phyloP scores from a whole-genome alignment of 2,888 invertebrate genomes.

The Drosophila paranaensis region DNA sequence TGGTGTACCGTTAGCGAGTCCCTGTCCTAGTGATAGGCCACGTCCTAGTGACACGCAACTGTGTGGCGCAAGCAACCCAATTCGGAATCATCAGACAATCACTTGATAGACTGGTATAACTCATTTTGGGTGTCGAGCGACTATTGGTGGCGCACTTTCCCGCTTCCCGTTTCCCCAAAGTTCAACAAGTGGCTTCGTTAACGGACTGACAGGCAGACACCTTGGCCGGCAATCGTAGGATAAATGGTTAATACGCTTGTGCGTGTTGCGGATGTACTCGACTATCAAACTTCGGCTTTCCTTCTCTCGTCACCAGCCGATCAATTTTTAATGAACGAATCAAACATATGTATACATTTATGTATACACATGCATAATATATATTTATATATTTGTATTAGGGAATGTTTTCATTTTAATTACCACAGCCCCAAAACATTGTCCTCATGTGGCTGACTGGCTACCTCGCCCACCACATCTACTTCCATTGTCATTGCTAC shows the following conservation, averaged over 20 bases:
- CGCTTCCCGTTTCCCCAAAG: neutral
- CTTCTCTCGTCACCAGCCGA: constrained; percentile 51
- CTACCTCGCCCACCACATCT: neutral
- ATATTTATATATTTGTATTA: neutral
- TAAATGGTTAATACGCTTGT: constrained; percentile 34
- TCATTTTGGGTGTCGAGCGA: neutral
- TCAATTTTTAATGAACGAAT: constrained; percentile 61
- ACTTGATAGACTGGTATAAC: constrained; percentile 8
- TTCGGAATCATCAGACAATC: constrained; percentile 36
- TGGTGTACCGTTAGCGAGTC: neutral
- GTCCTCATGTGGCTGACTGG: neutral
- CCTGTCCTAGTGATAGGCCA: neutral
- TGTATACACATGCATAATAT: too few relatives aligned
- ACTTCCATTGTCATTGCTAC: neutral
- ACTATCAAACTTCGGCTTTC: constrained; percentile 9
- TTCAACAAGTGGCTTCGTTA: constrained; percentile 42
- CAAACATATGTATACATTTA: neutral
- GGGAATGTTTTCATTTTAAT: constrained; percentile 36
- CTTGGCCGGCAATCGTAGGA: neutral
- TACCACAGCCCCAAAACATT: constrained; percentile 16
- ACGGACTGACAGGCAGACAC: neutral
- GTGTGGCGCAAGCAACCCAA: constrained; percentile 55
- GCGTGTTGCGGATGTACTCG: constrained; percentile 24
- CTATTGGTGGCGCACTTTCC: constrained; percentile 33
- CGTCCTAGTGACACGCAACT: too few relatives aligned